A percentile compares a stretch with the other conserved stretches of the same genome.
Evolutionary conservation across 2,113 vertebrate species (phyloP).

Genomic region (Alouatta palliata): DNA sequence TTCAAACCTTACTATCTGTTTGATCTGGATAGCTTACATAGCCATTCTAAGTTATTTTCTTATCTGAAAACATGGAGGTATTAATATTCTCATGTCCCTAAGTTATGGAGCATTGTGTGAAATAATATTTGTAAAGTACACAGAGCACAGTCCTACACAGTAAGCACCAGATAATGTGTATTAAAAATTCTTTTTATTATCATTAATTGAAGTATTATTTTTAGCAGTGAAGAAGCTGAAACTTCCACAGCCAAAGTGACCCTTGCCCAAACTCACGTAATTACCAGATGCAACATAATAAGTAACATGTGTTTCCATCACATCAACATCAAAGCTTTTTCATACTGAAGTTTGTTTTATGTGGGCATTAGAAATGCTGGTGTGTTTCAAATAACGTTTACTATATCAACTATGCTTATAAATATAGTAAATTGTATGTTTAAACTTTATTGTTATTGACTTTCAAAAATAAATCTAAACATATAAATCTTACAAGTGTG

Average conservation of each 20-base stretch:
- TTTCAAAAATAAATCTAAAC: neutral
- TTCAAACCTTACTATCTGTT: neutral
- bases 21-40: neutral
- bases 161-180: neutral
- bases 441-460: neutral
- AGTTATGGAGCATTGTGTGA: neutral
- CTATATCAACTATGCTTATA: neutral
- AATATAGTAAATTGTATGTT: neutral
- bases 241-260: neutral
- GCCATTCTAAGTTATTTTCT: neutral
- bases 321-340: neutral
- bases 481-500: neutral
- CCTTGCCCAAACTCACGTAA: neutral
- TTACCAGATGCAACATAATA: neutral
- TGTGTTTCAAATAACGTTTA: neutral
- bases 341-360: neutral
- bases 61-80: neutral
- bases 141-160: neutral
- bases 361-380: neutral
- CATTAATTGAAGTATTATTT: neutral
- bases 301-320: neutral
- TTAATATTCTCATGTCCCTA: neutral
- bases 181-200: neutral
- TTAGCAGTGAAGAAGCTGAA: neutral
- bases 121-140: neutral